These are phyloP conservation scores for Petaurus breviceps DNA, from an alignment of 2,113 vertebrate species.

Conservation along the genomic window DNA sequence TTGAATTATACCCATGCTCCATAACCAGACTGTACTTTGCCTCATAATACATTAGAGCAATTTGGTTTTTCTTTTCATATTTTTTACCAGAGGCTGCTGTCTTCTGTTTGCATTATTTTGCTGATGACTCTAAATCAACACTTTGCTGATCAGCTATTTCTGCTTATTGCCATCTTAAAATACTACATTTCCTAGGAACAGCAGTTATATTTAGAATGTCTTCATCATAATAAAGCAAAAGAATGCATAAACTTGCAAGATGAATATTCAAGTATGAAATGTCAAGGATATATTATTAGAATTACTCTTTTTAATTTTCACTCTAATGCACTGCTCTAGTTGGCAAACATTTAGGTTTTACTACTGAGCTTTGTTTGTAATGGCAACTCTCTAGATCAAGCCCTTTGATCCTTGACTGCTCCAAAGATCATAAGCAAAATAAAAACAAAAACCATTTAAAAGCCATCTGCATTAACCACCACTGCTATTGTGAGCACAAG, in stretches of 20 bases:
- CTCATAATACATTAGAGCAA: background rate
- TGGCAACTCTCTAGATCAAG: background rate
- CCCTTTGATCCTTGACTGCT: background rate
- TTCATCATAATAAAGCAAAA: background rate
- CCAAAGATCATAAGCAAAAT: background rate
- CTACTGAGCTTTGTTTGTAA: background rate
- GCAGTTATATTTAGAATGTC: background rate
- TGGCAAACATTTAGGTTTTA: background rate
- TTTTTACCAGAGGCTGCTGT: background rate
- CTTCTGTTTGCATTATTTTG: background rate
- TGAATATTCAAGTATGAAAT: background rate
- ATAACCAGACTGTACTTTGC: background rate
- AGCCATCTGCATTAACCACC: background rate
- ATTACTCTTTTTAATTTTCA: background rate
- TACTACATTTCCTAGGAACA: background rate
- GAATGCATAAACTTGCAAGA: background rate
- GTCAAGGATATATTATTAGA: background rate
- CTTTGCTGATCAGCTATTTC: background rate
- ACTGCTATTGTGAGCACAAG: background rate
- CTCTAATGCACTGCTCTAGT: background rate
- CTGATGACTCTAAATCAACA: background rate
- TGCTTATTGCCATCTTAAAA: background rate
- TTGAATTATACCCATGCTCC: background rate
- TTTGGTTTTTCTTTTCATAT: background rate
- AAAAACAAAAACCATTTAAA: background rate